Base-by-base conservation (phyloP, 2,113 vertebrate genomes). In the Corythaixoides concolor region DNA sequence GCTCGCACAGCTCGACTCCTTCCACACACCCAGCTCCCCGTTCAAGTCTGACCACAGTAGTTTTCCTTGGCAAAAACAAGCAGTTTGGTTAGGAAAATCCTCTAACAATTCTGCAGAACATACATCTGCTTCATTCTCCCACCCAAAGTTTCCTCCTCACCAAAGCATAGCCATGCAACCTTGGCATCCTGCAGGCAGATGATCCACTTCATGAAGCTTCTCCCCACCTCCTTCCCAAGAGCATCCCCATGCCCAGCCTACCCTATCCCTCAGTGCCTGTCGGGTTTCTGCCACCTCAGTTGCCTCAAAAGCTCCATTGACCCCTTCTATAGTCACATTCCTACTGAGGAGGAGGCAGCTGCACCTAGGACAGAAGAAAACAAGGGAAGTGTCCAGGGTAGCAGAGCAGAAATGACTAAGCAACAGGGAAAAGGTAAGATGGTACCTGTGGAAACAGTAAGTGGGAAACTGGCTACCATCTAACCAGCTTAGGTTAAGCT, bases 1-100 rank as follows among this genome's bases (percentile, higher is more conserved):
- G 14, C n/a, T 89, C 14, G 0, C 19, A 33, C 18, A n/a, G 33
- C 19, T 6, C 0, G 1, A 27, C 23, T 49, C 8, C 21, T n/a
- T 20, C 2, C 1, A 2, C 30, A 12, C 2, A 7, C 45, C 33
- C 56, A 56, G 28, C 47, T 75, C 49, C 39, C n/a, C 32, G 21
- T 28, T 22, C 20, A 27, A 70, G 12, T 30, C 37, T 43, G 33
- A 91, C 35, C 21, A 56, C 0, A 0, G 21, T 30, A 20, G 21
- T 35, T 83, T 56, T 39, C 32, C 28, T 55, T 43, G 15, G 15
- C 47, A 55, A 52, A 84, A 88, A 72, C 11, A 62, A 78, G 32
- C 22, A 16, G 12, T 33, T 47, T 47, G 43, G 35, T 39, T 14
- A 76, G 30, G 17, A 81, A 68, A 88, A 88, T 9, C 21, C n/a